A percentile compares a stretch with the other conserved stretches of the same genome.
Conservation (phyloP, 2,113 vertebrate species). For the Copsychus sechellarum region DNA sequence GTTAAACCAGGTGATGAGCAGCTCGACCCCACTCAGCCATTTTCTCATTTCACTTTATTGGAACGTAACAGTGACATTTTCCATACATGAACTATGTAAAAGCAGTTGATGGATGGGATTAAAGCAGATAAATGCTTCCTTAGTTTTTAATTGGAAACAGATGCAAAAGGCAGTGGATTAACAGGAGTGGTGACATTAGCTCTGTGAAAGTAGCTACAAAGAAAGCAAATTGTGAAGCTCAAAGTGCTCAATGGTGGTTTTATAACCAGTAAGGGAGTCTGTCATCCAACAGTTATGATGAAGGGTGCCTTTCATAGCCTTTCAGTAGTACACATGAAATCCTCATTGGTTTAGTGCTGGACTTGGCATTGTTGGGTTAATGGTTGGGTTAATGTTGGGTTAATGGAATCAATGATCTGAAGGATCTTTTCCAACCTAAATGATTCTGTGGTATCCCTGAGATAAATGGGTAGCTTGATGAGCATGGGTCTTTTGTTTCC, state of each 20-base stretch:
- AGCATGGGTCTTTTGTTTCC: background rate
- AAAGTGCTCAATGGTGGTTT: background rate
- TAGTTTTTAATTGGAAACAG: conserved; percentile 16
- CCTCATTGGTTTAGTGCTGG: background rate
- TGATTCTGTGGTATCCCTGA: background rate
- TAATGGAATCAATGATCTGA: background rate
- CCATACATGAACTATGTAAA: background rate
- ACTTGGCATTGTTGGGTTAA: background rate
- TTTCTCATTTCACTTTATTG: accelerated
- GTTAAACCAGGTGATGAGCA: background rate
- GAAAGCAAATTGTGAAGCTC: background rate
- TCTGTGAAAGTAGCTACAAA: background rate
- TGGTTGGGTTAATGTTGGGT: background rate
- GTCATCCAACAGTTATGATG: background rate
- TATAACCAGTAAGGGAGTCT: background rate
- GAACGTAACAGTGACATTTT: background rate
- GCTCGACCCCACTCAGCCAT: background rate
- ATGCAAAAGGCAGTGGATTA: background rate
- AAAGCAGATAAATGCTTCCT: background rate
- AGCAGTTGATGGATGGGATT: background rate
- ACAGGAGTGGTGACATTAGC: background rate
- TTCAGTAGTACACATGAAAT: background rate
- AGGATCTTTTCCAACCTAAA: background rate
- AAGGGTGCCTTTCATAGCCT: background rate
- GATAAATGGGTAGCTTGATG: background rate